These are phyloP conservation scores for Heliconius himera DNA, from an alignment of 1,140 invertebrate species.

Conservation along the genomic window DNA sequence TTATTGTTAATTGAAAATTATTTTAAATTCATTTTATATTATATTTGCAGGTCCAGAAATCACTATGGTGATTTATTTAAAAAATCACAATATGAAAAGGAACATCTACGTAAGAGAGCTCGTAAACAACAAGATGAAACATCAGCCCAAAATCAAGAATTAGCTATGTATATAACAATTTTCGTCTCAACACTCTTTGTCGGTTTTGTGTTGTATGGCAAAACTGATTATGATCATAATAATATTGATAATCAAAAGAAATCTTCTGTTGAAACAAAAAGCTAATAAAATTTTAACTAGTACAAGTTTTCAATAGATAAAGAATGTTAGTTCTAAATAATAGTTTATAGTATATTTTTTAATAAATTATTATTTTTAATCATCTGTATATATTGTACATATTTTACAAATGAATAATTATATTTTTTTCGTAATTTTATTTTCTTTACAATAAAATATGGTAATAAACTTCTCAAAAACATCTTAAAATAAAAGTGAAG, in stretches of 20 bases:
- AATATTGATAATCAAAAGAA: slow-evolving; percentile 30
- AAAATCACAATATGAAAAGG: slow-evolving; percentile 55
- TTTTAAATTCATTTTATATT: slow-evolving; percentile 20
- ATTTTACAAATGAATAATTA: slow-evolving; percentile 33
- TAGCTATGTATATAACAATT: slow-evolving; percentile 50
- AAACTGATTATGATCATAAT: slow-evolving; percentile 57
- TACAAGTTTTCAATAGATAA: slow-evolving; percentile 12
- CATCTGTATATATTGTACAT: slow-evolving; percentile 48
- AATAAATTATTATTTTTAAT: slow-evolving; percentile 7
- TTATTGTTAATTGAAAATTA: neutral
- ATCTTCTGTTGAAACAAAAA: slow-evolving; percentile 7
- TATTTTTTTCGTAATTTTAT: slow-evolving; percentile 17
- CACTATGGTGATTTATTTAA: slow-evolving; percentile 66
- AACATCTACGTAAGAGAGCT: slow-evolving; percentile 48
- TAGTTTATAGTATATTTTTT: slow-evolving; percentile 7
- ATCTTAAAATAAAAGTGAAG: slow-evolving; percentile 18
- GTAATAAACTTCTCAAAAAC: slow-evolving; percentile 5
- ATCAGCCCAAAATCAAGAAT: slow-evolving; percentile 49
- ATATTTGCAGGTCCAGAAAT: slow-evolving; percentile 63
- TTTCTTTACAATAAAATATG: no score
- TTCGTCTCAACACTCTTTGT: slow-evolving; percentile 48
- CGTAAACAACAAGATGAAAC: slow-evolving; percentile 40
- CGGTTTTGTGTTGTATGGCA: slow-evolving; percentile 49
- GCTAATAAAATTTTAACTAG: slow-evolving; percentile 16
- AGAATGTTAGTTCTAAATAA: neutral